Base-by-base conservation (phyloP, 2,797 vertebrate species). In the Psittacula echo region DNA sequence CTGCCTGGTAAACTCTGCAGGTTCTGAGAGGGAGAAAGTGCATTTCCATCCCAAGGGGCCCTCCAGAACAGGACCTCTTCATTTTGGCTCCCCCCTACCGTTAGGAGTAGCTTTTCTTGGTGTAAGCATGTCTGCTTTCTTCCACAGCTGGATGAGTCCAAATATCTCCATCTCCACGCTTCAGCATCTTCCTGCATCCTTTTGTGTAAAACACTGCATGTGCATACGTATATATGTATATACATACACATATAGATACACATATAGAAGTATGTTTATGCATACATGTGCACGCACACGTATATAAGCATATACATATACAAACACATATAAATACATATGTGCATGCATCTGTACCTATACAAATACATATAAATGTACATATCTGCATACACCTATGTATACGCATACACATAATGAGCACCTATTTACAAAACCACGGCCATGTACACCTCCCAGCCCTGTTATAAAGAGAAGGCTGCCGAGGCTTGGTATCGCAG, bases 261-360 rank as follows among this genome's bases (percentile, higher is more conserved):
- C 13, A 26, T 2, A 1, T 61, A 30, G 4, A 15, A 14, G 14
- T 17, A 6, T 39, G 10, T 0, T 0, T 11, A 4, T 6, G 6
- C 21, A 13, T 32, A 7, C 5, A 6, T 10, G 20, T 56, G 8
- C 12, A 13, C 23, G 7, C n/a, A 10, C 11, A 10, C 7, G 4
- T 61, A 27, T 12, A 61, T 61, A 26, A 26, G 7, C 34, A 39
- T 39, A 39, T 61, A 16, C 56, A 34, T 27, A 13, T 11, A 13
- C 23, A 8, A 19, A 18, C 6, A 11, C 17, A 18, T 18, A 16
- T 20, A 9, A 34, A 34, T 32, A 8, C 53, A 32, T 54, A 16
- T 16, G 9, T 24, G 24, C 34, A 37, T 37, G 60, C 60, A 9
- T 61, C 11, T 9, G 11, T 39, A 27, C 24, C 5, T 39, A 26